Conservation (phyloP, 2,797 vertebrate species). For the Tangara arthus region DNA sequence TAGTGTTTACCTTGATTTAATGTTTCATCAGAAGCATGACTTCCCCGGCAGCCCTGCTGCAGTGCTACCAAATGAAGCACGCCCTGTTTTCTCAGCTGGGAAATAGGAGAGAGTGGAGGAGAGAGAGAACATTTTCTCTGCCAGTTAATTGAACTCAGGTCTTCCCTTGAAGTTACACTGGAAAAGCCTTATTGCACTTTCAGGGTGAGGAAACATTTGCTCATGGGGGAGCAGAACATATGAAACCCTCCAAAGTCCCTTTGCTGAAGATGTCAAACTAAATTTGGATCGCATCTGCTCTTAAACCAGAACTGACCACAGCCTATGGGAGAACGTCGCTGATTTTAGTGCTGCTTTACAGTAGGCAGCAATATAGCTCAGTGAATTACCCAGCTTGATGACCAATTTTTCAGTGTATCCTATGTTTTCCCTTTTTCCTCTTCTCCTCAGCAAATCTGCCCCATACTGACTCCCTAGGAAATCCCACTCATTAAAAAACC, state of each 20-base stretch:
- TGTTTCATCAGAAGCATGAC: slow-evolving; percentile 71
- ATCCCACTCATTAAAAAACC: slow-evolving; percentile 22
- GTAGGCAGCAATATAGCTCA: background rate
- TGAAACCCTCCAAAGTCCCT: background rate
- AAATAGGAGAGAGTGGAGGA: background rate
- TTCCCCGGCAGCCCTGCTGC: slow-evolving; percentile 39
- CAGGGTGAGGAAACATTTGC: background rate
- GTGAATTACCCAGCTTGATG: background rate
- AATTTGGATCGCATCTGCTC: background rate
- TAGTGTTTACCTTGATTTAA: slow-evolving; percentile 78
- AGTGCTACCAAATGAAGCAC: slow-evolving; percentile 71
- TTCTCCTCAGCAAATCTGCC: slow-evolving; percentile 4
- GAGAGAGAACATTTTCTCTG: slow-evolving; percentile 26
- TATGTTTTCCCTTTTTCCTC: background rate
- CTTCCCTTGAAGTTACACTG: slow-evolving; percentile 7
- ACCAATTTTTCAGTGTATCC: background rate
- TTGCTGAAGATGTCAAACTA: slow-evolving; percentile 6
- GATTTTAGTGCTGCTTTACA: background rate
- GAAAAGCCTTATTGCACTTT: slow-evolving; percentile 37
- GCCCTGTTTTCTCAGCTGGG: slow-evolving; percentile 61
- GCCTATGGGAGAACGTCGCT: background rate
- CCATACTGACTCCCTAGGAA: slow-evolving; percentile 33
- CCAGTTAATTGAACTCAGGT: slow-evolving; percentile 43
- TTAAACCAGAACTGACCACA: background rate
- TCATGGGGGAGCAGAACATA: background rate